Base-by-base conservation (phyloP, 1,140 invertebrate genomes). In the Drosophila suzukii region DNA sequence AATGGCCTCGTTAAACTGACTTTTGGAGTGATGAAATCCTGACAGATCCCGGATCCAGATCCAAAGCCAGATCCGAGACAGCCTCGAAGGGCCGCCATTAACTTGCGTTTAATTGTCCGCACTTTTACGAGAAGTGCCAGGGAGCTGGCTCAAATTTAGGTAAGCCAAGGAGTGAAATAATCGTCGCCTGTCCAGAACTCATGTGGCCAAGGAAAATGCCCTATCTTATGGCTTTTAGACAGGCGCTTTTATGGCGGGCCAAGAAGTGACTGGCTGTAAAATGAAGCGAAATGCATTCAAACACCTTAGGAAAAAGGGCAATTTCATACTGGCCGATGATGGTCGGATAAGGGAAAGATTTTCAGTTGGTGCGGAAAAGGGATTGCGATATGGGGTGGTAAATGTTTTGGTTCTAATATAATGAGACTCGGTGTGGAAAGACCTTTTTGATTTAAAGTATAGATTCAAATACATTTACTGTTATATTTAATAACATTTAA, bases 31-130 rank as follows among this genome's bases (percentile, higher is more conserved):
- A 81, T 72, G 78, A 71, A 81, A 81, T 77, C 73, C 63, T 55
- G 74, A 49, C 65, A 39, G 66, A 17, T 38, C 30, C 49, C 27
- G 39, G 24, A 27, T 46, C 17, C 43, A 46, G 58, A 60, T 17
- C 49, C 57, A 63, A 36, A 50, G n/a, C 59, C 36, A 50, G 27
- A 71, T 36, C 38, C 39, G 41, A 49, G 59, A 59, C 61, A 79
- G 74, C 61, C 61, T 61, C 76, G 39, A 62, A 65, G 79, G 83
- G 75, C 53, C 72, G 83, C 83, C 89, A 91, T 91, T 89, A 91
- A 86, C 84, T 86, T 81, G 76, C 78, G 81, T 89, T 91, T 91
- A 91, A 91, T 91, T 91, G 89, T 89, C 71, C 58, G 70, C 83
- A 91, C 72, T 89, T 91, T 91, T 91, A 91, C 90, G 88, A 81